These are phyloP conservation scores for Cotesia chilonis DNA, from an alignment of 1,140 invertebrate genomes.

Conservation along the genomic window DNA sequence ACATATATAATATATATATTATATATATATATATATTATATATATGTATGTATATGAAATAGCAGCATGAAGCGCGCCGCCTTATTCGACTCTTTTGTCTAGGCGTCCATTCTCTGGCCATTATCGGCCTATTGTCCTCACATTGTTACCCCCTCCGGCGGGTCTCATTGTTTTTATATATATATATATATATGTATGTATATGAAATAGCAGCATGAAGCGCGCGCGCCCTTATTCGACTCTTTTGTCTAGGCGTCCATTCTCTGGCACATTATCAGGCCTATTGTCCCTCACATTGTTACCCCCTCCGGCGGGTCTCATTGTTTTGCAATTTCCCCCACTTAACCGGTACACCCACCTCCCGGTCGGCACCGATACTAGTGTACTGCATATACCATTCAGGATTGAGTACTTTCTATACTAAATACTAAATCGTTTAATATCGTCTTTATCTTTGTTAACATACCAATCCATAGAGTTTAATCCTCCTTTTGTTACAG, in stretches of 20 bases:
- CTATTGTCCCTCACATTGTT: conserved; percentile 67
- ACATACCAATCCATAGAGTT: too few species aligned
- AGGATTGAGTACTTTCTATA: conserved; percentile 13
- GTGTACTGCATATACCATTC: neutral
- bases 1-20: neutral
- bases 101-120: conserved; percentile 65
- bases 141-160: conserved; percentile 62
- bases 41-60: neutral
- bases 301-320: conserved; percentile 58
- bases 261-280: conserved; percentile 66
- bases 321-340: conserved; percentile 67
- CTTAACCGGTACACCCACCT: conserved; percentile 64
- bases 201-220: conserved; percentile 7
- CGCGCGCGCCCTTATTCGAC: conserved; percentile 60
- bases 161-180: conserved; percentile 62
- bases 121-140: conserved; percentile 67
- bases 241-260: conserved; percentile 66
- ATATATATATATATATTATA: too few species aligned
- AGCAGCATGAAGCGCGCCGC: conserved; percentile 43
- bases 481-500: too few species aligned
- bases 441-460: too few species aligned
- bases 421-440: too few species aligned
- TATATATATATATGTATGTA: conserved; percentile 17
- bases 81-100: conserved; percentile 66
- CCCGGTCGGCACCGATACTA: conserved; percentile 36